Base-by-base conservation (phyloP, 2,888 invertebrate species). In the Thera britannica region DNA sequence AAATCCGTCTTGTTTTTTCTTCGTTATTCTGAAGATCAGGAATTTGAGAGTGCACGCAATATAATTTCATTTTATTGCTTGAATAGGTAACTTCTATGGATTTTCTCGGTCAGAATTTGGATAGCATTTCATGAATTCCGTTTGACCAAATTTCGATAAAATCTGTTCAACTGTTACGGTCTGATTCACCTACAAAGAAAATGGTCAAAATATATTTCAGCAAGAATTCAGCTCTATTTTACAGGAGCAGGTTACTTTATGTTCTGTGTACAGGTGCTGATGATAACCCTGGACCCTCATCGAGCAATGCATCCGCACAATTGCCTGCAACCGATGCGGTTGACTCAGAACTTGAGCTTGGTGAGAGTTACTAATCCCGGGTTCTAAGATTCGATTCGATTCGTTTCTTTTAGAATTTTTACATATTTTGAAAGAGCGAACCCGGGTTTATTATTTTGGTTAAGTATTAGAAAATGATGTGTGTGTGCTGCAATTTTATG, bases 231-330 rank as follows among this genome's bases (percentile, higher is more conserved):
- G 36, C 3, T 23, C 8, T 35, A 35, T 5, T 36, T 38, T 61
- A 57, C 58, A 61, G 70, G 76, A 72, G 62, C 77, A 77, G 75
- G 76, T 79, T 68, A 79, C 73, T 79, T 64, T 77, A 77, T 72
- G 41, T 74, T 73, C 46, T 71, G 59, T 78, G 74, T 72, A 71
- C 90, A 93, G 93, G 93, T 91, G 91, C 92, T 90, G 91, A 85
- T 65, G 93, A 92, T 58, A 82, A 80, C 72, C 81, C 92, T 58
- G 87, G 89, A 61, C 80, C 90, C 2, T 88, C 90, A 11, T 78
- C 89, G 65, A 81, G 79, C 86, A 62, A 79, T 85, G 72, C 85
- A 80, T 67, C 85, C 81, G 71, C 68, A 49, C 63, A 81, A 76
- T 70, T 83, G 84, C 80, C 81, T 44, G 74, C 79, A 58, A 80